Evolutionary conservation across 2,888 invertebrate species (phyloP).

Genomic region (Brassicogethes aeneus): DNA sequence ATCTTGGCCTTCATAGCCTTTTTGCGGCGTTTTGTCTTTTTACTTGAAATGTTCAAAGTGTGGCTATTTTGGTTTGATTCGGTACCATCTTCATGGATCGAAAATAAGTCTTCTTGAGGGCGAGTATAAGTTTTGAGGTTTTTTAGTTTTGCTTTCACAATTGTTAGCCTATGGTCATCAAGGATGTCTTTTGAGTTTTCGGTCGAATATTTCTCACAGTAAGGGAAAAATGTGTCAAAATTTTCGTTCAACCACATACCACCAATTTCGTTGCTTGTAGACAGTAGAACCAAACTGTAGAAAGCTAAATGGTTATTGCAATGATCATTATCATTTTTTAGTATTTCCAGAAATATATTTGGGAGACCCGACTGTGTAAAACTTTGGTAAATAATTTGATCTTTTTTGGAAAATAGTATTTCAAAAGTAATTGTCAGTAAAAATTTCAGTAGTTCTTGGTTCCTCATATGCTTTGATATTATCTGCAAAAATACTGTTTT

Average conservation of each 20-base stretch:
- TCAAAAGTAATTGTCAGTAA: too few relatives aligned
- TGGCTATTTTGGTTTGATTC: constrained; percentile 3
- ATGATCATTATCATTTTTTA: constrained; percentile 14
- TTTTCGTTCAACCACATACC: constrained; percentile 26
- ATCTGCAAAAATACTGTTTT: too few relatives aligned
- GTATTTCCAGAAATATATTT: constrained; percentile 17
- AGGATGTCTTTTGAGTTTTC: too few relatives aligned
- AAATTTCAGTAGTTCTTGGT: too few relatives aligned
- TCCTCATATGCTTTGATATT: too few relatives aligned
- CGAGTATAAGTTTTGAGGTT: too few relatives aligned
- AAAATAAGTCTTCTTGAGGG: too few relatives aligned
- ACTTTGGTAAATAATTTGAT: constrained; percentile 10
- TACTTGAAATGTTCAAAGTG: constrained; percentile 8
- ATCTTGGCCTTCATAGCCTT: constrained; percentile 24
- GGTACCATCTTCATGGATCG: too few relatives aligned
- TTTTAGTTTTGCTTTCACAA: too few relatives aligned
- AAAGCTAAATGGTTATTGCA: constrained; percentile 8
- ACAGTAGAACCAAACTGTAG: constrained; percentile 7
- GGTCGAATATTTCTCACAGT: constrained; percentile 11
- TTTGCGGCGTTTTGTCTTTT: constrained; percentile 26
- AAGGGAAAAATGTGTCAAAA: constrained; percentile 20
- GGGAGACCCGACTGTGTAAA: constrained; percentile 14
- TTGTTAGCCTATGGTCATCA: too few relatives aligned
- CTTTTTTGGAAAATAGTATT: constrained; percentile 12
- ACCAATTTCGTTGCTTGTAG: constrained; percentile 11